phyloP scores from a whole-genome alignment of 2,113 vertebrate species.

The Myrmophylax atrothorax region DNA sequence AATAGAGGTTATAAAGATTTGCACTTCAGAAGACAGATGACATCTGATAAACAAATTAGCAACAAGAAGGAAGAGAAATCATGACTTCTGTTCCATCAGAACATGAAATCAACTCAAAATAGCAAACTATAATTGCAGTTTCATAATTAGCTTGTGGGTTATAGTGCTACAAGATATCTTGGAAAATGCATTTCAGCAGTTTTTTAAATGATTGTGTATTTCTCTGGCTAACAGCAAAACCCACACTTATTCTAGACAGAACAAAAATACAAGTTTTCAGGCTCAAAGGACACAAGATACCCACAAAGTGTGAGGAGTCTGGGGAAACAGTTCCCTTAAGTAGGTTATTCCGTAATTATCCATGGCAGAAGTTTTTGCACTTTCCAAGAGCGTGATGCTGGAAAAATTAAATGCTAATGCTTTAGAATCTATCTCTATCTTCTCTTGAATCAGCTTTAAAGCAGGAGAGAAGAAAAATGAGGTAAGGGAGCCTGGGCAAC shows the following conservation, averaged over 20 bases:
- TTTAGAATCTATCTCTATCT: neutral
- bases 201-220: constrained; percentile 22
- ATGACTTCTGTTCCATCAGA: neutral
- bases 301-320: neutral
- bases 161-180: neutral
- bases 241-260: neutral
- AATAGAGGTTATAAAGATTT: neutral
- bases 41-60: neutral
- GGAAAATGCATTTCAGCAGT: constrained; percentile 42
- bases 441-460: neutral
- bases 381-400: neutral
- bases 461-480: neutral
- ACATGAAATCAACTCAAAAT: neutral
- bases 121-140: constrained; percentile 5
- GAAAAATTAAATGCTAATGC: neutral
- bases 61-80: constrained; percentile 7
- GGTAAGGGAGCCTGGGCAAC: neutral
- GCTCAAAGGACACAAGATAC: constrained; percentile 14
- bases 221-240: constrained; percentile 6
- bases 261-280: neutral
- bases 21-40: neutral
- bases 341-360: constrained; percentile 1
- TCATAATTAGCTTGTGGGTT: constrained; percentile 29
- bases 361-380: neutral
- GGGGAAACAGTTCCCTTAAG: neutral